phyloP scores from a whole-genome alignment of 1,140 invertebrate genomes.

The Drosophila orena region DNA sequence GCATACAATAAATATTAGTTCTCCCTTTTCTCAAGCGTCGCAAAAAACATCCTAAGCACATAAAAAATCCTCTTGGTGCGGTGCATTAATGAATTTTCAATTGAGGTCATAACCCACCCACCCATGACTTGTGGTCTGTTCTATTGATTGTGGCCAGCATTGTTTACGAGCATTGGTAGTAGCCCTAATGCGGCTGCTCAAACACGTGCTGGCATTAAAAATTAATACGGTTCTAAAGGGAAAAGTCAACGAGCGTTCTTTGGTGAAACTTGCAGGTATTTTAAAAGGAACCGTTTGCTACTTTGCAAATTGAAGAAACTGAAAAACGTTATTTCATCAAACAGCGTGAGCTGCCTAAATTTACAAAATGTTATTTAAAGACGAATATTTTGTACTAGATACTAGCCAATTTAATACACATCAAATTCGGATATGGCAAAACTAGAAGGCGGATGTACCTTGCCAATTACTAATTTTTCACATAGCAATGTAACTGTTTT shows the following conservation, averaged over 20 bases:
- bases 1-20: slow-evolving; percentile 68
- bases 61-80: slow-evolving; percentile 38
- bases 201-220: slow-evolving; percentile 71
- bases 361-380: too few species aligned
- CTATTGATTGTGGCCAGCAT: slow-evolving; percentile 47
- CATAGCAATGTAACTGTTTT: too few species aligned
- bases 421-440: too few species aligned
- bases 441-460: too few species aligned
- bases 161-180: slow-evolving; percentile 59
- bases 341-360: too few species aligned
- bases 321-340: background rate
- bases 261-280: background rate
- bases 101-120: slow-evolving; percentile 30
- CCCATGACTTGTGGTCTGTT: slow-evolving; percentile 18
- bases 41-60: slow-evolving; percentile 33
- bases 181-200: slow-evolving; percentile 41
- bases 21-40: slow-evolving; percentile 43
- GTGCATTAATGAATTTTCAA: slow-evolving; percentile 69
- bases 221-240: slow-evolving; percentile 58
- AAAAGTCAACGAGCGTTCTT: background rate
- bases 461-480: too few species aligned
- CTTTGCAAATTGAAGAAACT: slow-evolving; percentile 56
- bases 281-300: slow-evolving; percentile 37
- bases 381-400: too few species aligned
- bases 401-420: too few species aligned